A percentile compares a stretch with the other conserved stretches of the same genome.
Conservation (phyloP, 2,797 vertebrate genomes). For the Poeciliopsis infans region DNA sequence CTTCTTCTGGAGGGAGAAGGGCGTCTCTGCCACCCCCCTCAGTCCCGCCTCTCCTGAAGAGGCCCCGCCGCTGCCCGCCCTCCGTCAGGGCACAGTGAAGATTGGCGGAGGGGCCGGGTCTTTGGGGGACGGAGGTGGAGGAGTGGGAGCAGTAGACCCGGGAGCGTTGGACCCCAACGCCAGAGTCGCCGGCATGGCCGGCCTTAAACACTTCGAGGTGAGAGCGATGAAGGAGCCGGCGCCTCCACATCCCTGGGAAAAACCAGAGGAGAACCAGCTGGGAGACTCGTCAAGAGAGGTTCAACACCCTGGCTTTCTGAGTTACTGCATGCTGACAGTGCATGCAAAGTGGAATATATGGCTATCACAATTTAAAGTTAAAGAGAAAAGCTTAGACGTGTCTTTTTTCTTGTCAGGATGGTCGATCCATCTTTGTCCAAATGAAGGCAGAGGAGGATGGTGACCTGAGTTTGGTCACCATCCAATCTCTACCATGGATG, state of each 20-base stretch:
- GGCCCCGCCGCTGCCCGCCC: constrained; percentile 79
- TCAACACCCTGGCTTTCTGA: neutral
- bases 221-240: constrained; percentile 57
- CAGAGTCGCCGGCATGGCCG: constrained; percentile 25
- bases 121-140: constrained; percentile 18
- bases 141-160: constrained; percentile 18
- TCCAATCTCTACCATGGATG: neutral
- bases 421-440: neutral
- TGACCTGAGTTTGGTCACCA: neutral
- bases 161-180: constrained; percentile 2
- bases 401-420: neutral
- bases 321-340: neutral
- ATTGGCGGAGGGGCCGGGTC: constrained; percentile 5
- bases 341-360: neutral
- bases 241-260: constrained; percentile 75
- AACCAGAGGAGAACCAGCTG: constrained; percentile 63
- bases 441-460: neutral
- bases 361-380: neutral
- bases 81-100: constrained; percentile 76
- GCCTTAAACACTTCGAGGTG: constrained; percentile 34
- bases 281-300: constrained; percentile 60
- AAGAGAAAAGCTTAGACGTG: neutral
- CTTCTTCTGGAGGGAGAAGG: constrained; percentile 91
- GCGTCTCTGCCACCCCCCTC: constrained; percentile 81
- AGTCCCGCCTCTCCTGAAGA: constrained; percentile 86